Conservation (phyloP, 2,113 vertebrate genomes). For the Oncorhynchus tshawytscha region DNA sequence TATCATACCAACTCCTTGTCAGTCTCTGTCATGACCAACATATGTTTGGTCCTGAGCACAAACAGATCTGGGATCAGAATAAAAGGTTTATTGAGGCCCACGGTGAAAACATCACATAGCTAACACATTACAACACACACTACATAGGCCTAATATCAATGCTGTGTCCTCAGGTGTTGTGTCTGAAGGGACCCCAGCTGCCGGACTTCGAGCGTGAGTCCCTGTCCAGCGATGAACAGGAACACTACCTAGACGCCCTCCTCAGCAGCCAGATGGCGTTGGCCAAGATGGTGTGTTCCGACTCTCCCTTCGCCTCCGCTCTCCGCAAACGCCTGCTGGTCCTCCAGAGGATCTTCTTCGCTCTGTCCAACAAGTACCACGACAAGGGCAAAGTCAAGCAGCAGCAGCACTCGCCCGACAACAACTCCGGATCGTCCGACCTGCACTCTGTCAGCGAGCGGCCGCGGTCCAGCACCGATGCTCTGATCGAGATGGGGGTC, state of each 20-base stretch:
- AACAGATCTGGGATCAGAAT: no score
- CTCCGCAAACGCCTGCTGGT: conserved; percentile 92
- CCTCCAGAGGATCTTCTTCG: conserved; percentile 94
- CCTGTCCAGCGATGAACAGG: conserved; percentile 95
- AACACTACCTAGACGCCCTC: conserved; percentile 96
- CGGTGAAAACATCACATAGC: no score
- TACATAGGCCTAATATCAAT: no score
- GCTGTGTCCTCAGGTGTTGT: conserved; percentile 73
- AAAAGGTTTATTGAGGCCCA: no score
- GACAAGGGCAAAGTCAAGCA: conserved; percentile 96
- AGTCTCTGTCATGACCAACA: no score
- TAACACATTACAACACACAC: no score
- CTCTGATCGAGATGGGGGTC: conserved; percentile 95
- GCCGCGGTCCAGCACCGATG: conserved; percentile 90
- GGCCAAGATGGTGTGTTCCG: conserved; percentile 97
- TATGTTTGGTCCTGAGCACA: no score
- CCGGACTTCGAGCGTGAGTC: conserved; percentile 97
- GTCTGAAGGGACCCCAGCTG: conserved; percentile 96
- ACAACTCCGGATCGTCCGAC: conserved; percentile 83
- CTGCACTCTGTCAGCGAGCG: conserved; percentile 91
- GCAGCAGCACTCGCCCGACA: conserved; percentile 93
- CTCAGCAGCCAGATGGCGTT: conserved; percentile 95
- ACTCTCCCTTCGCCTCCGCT: conserved; percentile 93
- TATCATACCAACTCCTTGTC: no score
- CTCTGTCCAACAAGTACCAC: conserved; percentile 97